These are phyloP conservation scores for Morbakka virulenta DNA, from an alignment of 30 jellyfish, hydroid and myxozoan genomes.

Conservation along the genomic window DNA sequence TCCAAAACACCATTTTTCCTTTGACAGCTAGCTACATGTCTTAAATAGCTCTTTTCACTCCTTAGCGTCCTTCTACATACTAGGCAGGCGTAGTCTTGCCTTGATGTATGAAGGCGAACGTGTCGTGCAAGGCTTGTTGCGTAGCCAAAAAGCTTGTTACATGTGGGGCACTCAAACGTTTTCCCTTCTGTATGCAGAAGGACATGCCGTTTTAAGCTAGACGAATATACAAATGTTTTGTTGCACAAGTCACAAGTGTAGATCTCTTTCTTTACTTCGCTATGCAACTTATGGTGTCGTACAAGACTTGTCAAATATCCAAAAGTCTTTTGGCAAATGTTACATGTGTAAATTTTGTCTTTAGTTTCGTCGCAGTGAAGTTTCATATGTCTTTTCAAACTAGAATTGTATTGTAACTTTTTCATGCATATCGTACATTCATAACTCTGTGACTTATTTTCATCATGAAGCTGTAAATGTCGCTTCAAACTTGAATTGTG, in stretches of 20 bases:
- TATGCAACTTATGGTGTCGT: slow-evolving; percentile 54
- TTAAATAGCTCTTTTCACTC: slow-evolving; percentile 39
- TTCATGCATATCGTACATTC: slow-evolving; percentile 61
- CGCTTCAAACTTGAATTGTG: slow-evolving; percentile 65
- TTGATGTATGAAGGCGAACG: slow-evolving; percentile 37
- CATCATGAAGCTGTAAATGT: slow-evolving; percentile 59
- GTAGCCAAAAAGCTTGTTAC: slow-evolving; percentile 66
- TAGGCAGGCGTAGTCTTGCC: slow-evolving; percentile 24
- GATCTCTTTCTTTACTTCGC: slow-evolving; percentile 32
- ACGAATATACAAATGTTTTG: slow-evolving; percentile 54
- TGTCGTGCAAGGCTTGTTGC: slow-evolving; percentile 67
- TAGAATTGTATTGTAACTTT: slow-evolving; percentile 61
- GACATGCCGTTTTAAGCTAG: slow-evolving; percentile 71
- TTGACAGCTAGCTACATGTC: slow-evolving; percentile 27
- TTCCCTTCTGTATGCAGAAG: slow-evolving; percentile 66
- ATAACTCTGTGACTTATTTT: slow-evolving; percentile 18
- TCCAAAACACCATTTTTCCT: background rate
- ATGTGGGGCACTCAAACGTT: slow-evolving; percentile 43
- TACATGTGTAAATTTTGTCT: slow-evolving; percentile 58
- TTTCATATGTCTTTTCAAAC: slow-evolving; percentile 64
- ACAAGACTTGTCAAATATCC: slow-evolving; percentile 69
- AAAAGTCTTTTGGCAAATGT: slow-evolving; percentile 55
- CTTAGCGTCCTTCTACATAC: slow-evolving; percentile 55
- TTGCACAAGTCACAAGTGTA: slow-evolving; percentile 63
- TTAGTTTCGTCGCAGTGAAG: slow-evolving; percentile 58